Evolutionary conservation across 2,888 invertebrate genomes (phyloP).

Genomic region (Polydesmus complanatus): DNA sequence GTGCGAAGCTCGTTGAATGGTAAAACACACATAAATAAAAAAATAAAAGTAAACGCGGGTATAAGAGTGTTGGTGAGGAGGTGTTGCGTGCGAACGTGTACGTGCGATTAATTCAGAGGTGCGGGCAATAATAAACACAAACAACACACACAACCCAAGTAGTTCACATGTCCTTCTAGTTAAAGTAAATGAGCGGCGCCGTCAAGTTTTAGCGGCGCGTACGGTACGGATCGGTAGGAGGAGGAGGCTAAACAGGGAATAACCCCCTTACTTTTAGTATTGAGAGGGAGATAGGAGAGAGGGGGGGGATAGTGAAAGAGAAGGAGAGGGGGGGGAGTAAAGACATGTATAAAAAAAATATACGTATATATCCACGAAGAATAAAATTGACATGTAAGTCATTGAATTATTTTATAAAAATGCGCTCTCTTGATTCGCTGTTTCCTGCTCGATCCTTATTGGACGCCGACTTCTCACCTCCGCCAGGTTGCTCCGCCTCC

Average conservation of each 20-base stretch:
- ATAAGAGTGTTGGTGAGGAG: no score
- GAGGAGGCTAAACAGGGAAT: not conserved
- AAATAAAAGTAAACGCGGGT: no score
- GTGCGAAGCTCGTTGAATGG: no score
- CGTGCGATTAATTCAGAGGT: not conserved
- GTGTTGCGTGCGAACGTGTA: not conserved
- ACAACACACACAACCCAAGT: not conserved
- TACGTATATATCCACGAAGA: constrained; percentile 1
- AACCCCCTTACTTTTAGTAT: not conserved
- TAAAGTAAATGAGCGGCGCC: not conserved
- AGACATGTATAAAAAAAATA: not conserved
- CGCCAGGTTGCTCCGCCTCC: constrained; percentile 5
- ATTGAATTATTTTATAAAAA: constrained; percentile 5
- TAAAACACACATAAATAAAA: no score
- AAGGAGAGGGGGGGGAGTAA: not conserved
- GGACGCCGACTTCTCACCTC: constrained; percentile 6
- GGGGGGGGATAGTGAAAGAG: not conserved
- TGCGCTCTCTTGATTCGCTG: constrained; percentile 9
- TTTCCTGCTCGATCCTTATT: constrained; percentile 4
- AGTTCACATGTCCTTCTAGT: not conserved
- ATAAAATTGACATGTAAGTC: constrained; percentile 6
- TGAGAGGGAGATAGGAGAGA: not conserved
- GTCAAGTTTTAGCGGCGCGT: not conserved
- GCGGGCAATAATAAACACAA: not conserved
- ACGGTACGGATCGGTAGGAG: not conserved